Evolutionary conservation across 2,797 vertebrate genomes (phyloP), one percentile per base, ranked within the genome.

Genomic region (Pygocentrus nattereri): DNA sequence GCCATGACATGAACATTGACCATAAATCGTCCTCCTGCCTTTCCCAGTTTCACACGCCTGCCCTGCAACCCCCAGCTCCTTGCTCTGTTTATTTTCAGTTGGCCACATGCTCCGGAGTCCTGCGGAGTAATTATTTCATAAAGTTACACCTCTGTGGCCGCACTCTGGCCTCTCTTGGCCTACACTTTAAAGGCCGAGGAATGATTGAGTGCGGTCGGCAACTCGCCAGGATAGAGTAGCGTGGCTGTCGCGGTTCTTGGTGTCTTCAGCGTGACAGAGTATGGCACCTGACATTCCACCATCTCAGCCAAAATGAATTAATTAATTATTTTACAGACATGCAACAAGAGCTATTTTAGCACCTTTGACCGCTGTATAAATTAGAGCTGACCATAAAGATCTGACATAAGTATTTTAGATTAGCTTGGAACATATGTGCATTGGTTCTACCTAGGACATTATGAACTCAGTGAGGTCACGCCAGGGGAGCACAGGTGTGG

Each of bases 1-100:
- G 91, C 93, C 93, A 92, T 90, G 90, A 91, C 94, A 94, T 74
- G 88, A 89, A 92, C 92, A 95, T 94, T 92, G 91, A 93, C 92
- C 93, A 95, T 95, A 93, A 93, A 95, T 95, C 90, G 65, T 64
- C 71, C 80, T 89, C 85, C 89, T 88, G 90, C 87, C 86, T 79
- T 87, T 94, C 89, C 90, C 54, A 91, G 89, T 95, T 94, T 94
- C 91, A 93, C 91, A 87, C 59, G 70, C 68, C 74, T 77, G 70
- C 84, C 82, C 30, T 70, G 73, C 49, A 72, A 68, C 76, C 84
- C 44, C 11, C 5, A 27, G 65, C 82, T 80, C 74, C 68, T 81
- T 65, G 79, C 77, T 83, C 87, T 92, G 81, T 93, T 96, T 96
- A 93, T 95, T 91, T 92, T 90, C 89, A 92, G 89, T 89, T 84